Evolutionary conservation across 2,797 vertebrate genomes (phyloP), one percentile per base, ranked within the genome.

Genomic region (Thalassophryne amazonica): DNA sequence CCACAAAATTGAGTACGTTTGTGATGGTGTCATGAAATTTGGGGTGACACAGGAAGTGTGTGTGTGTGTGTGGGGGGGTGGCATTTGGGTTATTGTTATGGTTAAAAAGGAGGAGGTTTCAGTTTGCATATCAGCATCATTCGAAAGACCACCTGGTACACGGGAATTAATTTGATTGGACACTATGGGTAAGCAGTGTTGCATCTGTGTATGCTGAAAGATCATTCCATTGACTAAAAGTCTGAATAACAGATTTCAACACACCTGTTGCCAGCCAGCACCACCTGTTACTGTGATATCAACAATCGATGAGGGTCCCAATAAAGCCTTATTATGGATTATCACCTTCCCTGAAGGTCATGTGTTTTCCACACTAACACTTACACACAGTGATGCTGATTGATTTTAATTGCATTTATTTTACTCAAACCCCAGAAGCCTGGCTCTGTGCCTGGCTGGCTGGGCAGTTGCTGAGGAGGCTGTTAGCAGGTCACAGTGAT

Each of bases 401-500:
- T 75, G 75, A 76, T 81, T 52, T 39, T 71, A 63, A 77, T 80
- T 65, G 30, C 29, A 25, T 65, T 70, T 56, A 67, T 71, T 78
- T 76, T 51, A 51, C 49, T 48, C 55, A 69, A 74, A 73, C 73
- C 69, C 58, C 61, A 29, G 60, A 68, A 54, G 71, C 29, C 48
- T 41, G 42, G 33, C 58, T 18, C 24, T 14, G 52, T 19, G 14
- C 1, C 6, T 9, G 27, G 36, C 49, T 9, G 29, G 8, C 56
- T 27, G 45, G 40, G 37, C 18, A 34, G 55, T 64, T 59, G 49
- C 33, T 24, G 54, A 71, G 56, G 22, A 59, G 66, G 57, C 63
- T 35, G 30, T 78, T 73, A 69, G 62, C 18, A 6, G 81, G 84
- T 83, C 76, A 83, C 83, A 78, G 67, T 83, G 75, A 88, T 86